These are phyloP conservation scores for Ricordea florida DNA, from an alignment of 92 coral and sea anemone genomes.

Conservation along the genomic window DNA sequence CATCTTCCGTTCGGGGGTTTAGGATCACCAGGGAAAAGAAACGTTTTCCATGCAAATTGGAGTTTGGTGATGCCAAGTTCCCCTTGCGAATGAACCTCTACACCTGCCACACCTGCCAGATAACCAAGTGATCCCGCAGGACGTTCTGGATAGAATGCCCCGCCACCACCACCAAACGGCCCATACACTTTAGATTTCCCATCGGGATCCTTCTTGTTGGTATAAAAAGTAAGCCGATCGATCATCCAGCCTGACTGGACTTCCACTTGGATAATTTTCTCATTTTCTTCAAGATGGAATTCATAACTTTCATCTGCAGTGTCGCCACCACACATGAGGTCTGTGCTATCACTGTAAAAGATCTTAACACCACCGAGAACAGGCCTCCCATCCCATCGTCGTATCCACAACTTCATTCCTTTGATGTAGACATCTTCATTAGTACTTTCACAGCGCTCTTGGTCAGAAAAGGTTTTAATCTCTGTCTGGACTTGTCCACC, in stretches of 20 bases:
- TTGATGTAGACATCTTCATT: conserved; percentile 39
- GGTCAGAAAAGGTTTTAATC: conserved; percentile 13
- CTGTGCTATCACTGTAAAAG: conserved; percentile 59
- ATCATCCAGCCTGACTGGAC: conserved; percentile 83
- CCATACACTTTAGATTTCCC: conserved; percentile 58
- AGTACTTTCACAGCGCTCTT: conserved; percentile 25
- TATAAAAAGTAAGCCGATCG: conserved; percentile 67
- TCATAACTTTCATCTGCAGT: conserved; percentile 53
- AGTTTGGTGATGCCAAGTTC: conserved; percentile 75
- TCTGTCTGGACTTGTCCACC: conserved; percentile 50
- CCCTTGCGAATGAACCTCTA: conserved; percentile 79
- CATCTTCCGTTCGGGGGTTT: background rate
- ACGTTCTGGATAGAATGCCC: conserved; percentile 35
- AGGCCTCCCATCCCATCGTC: conserved; percentile 83
- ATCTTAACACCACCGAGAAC: conserved; percentile 86
- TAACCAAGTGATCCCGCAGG: conserved; percentile 62
- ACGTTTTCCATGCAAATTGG: conserved; percentile 77
- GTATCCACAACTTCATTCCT: conserved; percentile 93
- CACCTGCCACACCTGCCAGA: conserved; percentile 61
- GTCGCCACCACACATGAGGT: conserved; percentile 67
- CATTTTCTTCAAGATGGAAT: conserved; percentile 74
- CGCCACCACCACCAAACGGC: conserved; percentile 86
- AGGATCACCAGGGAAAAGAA: conserved; percentile 45
- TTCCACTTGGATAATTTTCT: conserved; percentile 71
- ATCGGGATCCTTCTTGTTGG: conserved; percentile 46